Percentiles rank a stretch among this genome's conserved stretches.
These are phyloP conservation scores for Atopsyche davidsoni DNA, from an alignment of 1,140 invertebrate genomes.

Conservation along the genomic window DNA sequence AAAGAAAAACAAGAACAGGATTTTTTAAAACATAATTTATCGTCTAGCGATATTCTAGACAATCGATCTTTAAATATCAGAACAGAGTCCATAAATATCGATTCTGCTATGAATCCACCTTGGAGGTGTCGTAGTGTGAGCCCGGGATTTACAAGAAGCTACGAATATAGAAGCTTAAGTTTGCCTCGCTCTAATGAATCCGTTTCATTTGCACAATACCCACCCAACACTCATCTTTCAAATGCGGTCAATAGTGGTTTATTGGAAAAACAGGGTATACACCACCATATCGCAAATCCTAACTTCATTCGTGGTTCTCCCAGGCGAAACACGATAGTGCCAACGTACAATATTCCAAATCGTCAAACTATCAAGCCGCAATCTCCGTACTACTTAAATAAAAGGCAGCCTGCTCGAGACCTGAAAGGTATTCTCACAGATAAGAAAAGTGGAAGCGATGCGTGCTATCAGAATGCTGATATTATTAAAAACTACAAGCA, in stretches of 20 bases:
- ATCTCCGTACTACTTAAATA: no score
- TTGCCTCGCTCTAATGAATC: slow-evolving; percentile 1
- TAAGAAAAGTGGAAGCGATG: no score
- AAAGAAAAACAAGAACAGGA: slow-evolving; percentile 51
- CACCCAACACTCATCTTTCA: no score
- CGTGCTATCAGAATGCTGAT: slow-evolving; percentile 1
- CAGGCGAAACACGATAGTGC: slow-evolving; percentile 17
- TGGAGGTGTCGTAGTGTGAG: slow-evolving; percentile 26
- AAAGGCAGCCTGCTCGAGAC: no score
- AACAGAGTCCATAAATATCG: background rate
- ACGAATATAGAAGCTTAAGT: slow-evolving; percentile 6
- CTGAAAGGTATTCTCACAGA: no score
- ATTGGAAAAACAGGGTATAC: slow-evolving; percentile 1
- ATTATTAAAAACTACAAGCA: background rate
- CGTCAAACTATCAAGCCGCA: background rate
- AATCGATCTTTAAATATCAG: background rate
- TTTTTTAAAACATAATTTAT: slow-evolving; percentile 39
- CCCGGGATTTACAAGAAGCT: slow-evolving; percentile 17
- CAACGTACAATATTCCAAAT: slow-evolving; percentile 12
- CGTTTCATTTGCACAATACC: background rate
- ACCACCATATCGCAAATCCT: slow-evolving; percentile 1
- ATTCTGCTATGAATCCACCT: background rate
- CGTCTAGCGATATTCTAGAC: slow-evolving; percentile 9
- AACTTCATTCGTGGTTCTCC: slow-evolving; percentile 23
- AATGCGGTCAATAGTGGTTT: no score